Base-by-base conservation (phyloP, 2,888 invertebrate species). In the Ferdinandea cuprea region DNA sequence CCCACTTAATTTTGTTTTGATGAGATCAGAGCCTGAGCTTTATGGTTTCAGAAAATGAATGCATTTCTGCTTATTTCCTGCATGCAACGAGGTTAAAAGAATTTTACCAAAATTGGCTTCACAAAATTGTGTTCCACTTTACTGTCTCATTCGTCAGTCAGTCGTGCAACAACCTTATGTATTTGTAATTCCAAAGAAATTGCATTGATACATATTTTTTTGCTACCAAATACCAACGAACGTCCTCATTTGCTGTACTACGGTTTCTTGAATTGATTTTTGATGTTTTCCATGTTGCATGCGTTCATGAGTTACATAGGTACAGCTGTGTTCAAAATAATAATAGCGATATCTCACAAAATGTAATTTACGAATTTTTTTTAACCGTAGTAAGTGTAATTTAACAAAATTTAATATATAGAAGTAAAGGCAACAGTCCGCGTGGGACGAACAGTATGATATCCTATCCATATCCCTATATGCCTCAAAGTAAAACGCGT, bases 211-310 rank as follows among this genome's bases (percentile, higher is more conserved):
- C 1, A 37, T 1, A 5, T 17, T 19, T 19, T 2, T 4, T 28
- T 42, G 28, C 21, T 19, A 25, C 19, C 5, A 52, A 25, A 50
- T 17, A n/a, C 28, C 2, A n/a, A n/a, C n/a, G n/a, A n/a, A 50
- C n/a, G 37, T 19, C 9, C 44, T 13, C 32, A 35, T 50, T 40
- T 40, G 25, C 40, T 58, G 30, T 58, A 58, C 50, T 69, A 58
- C 58, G 48, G 69, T 69, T 69, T 48, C 46, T 48, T n/a, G 48
- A 59, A 69, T 69, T 40, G 58, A 48, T 69, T 58, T 58, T 21
- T 42, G 15, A 21, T 9, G 28, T 32, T 28, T 42, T 11, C 25
- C 7, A 11, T 56, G 35, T 37, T 56, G 37, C 54, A 37, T 37
- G 4, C 3, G 8, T 19, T 25, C 25, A 25, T 25, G 25, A 25